Evolutionary conservation across 2,888 invertebrate species (phyloP), one percentile per base, ranked within the genome.

Genomic region (Mesorhabditis sp.): DNA sequence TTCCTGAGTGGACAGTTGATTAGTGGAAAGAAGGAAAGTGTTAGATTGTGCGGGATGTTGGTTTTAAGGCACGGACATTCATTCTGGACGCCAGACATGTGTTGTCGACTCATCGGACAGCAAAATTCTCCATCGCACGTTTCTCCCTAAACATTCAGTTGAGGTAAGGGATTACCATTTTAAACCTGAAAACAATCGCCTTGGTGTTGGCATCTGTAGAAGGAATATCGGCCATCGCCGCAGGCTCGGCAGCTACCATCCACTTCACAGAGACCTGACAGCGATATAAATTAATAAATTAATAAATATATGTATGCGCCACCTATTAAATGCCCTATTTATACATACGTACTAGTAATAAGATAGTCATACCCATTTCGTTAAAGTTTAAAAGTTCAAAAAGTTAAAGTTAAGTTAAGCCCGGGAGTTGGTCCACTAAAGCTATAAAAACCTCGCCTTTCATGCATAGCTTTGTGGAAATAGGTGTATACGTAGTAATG

Each of bases 71-170:
- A 45, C 62, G 72, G 28, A 77, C 77, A 71, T 69, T 77, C 75
- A 69, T 71, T 63, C 43, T 76, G 74, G 5, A 71, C 45, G 5
- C 71, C 66, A 13, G 69, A 67, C 61, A 74, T 68, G 44, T 70
- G 70, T 44, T 76, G 72, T 43, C 70, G 58, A 4, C 69, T 66
- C 44, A 74, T 75, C 4, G 79, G 79, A 64, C 79, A 79, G 63
- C 79, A 79, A 68, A 79, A 79, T 69, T 77, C 79, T n/a, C 70
- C 74, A 10, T 76, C 77, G 61, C 79, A 79, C 10, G 74, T 68
- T 68, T 79, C 79, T 4, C 76, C 76, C 58, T 50, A 28, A 28
- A 28, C 28, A 28, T 28, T 28, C 28, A 28, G 28, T 28, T 28
- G 58, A 1, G 2, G n/a, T 50, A 13, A n/a, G 58, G 58, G 7